Conservation (phyloP, 2,888 invertebrate genomes). For the Beris chalybata region DNA sequence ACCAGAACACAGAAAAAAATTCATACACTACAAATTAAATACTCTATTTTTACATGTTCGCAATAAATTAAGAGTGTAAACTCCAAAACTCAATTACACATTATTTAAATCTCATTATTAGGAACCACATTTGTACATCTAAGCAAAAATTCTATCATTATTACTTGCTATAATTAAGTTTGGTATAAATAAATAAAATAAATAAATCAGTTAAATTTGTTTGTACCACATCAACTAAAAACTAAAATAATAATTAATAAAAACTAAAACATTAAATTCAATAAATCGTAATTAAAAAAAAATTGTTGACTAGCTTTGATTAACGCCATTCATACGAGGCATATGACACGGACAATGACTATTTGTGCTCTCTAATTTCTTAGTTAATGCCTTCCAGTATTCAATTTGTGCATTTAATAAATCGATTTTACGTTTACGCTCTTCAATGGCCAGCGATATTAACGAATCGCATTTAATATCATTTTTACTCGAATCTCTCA, state of each 20-base stretch:
- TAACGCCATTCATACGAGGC: slow-evolving; percentile 43
- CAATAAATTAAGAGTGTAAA: not conserved
- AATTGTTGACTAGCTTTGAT: slow-evolving; percentile 43
- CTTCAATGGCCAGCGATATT: slow-evolving; percentile 52
- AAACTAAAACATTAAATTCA: slow-evolving; percentile 13
- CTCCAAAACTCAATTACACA: no score
- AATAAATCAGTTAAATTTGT: not conserved
- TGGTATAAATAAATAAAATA: not conserved
- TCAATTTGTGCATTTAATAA: slow-evolving; percentile 54
- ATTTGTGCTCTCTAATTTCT: slow-evolving; percentile 47
- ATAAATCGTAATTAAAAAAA: not conserved
- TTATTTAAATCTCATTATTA: slow-evolving; percentile 44
- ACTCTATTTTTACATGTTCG: not conserved
- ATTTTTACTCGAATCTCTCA: not conserved
- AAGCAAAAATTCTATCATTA: slow-evolving; percentile 40
- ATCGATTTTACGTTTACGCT: slow-evolving; percentile 53
- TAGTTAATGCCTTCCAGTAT: slow-evolving; percentile 54
- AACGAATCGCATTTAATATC: slow-evolving; percentile 45
- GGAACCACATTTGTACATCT: slow-evolving; percentile 56
- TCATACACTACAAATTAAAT: not conserved
- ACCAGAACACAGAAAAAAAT: not conserved
- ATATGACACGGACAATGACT: slow-evolving; percentile 34
- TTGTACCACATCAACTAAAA: slow-evolving; percentile 9
- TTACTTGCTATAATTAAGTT: not conserved
- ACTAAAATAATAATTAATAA: not conserved